Base-by-base conservation (phyloP, 2,797 vertebrate genomes). In the Brachymystax lenok region DNA sequence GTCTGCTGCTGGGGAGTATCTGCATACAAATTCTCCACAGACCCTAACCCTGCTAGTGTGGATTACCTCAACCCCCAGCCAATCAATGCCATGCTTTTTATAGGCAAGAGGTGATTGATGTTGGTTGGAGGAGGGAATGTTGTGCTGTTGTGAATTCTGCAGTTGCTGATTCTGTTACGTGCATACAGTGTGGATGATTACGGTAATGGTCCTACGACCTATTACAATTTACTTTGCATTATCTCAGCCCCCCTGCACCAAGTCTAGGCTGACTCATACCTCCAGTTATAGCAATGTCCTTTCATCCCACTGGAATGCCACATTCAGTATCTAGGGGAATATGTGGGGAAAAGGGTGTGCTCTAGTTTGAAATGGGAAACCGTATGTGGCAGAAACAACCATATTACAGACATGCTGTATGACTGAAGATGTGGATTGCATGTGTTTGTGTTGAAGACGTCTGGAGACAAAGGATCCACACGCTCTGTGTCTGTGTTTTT, bases 381-480 rank as follows among this genome's bases (percentile, higher is more conserved):
- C 46, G n/a, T 69, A 70, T 40, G 35, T 70, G 69, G 69, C 69
- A 70, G 33, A 40, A 70, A 46, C n/a, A 17, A 50, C n/a, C 35
- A 69, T 76, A 73, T 73, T 64, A 64, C 24, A 71, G 71, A 19
- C 21, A 71, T 46, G 46, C 13, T 51, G 40, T 52, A 35, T 73
- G 76, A 64, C 21, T 68, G 40, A 21, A n/a, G 50, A n/a, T 67
- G 59, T 77, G 56, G 13, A 51, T 51, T 33, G 10, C 10, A 30
- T 64, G 30, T 67, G 40, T 71, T 50, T 19, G 59, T 51, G 69
- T 63, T 21, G 35, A 12, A 50, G 69, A 70, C 12, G 3, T 12
- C n/a, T 46, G n/a, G 40, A 51, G 69, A 50, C n/a, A 50, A 21
- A 46, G 40, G 69, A 28, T 66, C 56, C n/a, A 21, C 19, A 59